Evolutionary conservation across 2,888 invertebrate species (phyloP), one percentile per base, ranked within the genome.

Genomic region (Metallyticus violacea): DNA sequence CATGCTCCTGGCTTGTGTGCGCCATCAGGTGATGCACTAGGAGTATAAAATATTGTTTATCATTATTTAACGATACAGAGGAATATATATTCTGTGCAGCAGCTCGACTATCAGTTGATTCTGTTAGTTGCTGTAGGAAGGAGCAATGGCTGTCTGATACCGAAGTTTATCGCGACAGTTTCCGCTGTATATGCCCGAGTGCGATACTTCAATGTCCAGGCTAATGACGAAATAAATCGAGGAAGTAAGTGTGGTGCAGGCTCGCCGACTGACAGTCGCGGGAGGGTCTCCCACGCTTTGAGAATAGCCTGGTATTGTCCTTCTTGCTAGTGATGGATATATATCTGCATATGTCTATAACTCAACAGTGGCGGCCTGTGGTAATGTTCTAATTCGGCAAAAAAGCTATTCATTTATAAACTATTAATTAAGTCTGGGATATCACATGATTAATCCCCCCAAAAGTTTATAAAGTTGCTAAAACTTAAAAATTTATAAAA

Each of bases 211-310:
- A 62, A 62, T 83, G 83, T 83, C 83, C 76, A 76, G 76, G 77
- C 26, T 83, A 83, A 83, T 77, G 83, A 83, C 83, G 83, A 83
- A 83, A 83, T 83, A 83, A 83, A 83, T 83, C 83, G 83, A 83
- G 40, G 40, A 62, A 62, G 40, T 62, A 62, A 62, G 40, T 62
- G 40, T 62, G 40, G 40, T 62, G 40, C 40, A 22, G 40, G 15
- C 15, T 62, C 40, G 40, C 15, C 40, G 40, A 62, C 40, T 62
- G 40, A 62, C 40, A 62, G 40, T 62, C 9, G 40, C 9, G 40
- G 40, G 40, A 62, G 40, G 40, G 40, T 62, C 40, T 62, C 40
- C 40, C 40, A 62, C 40, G 40, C 40, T 62, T 62, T 62, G 40
- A 62, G 40, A 62, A 62, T 62, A 62, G 15, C 40, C 40, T 62